Evolutionary conservation across 2,797 vertebrate genomes (phyloP), one percentile per base, ranked within the genome.

Genomic region (Graptemys geographica): DNA sequence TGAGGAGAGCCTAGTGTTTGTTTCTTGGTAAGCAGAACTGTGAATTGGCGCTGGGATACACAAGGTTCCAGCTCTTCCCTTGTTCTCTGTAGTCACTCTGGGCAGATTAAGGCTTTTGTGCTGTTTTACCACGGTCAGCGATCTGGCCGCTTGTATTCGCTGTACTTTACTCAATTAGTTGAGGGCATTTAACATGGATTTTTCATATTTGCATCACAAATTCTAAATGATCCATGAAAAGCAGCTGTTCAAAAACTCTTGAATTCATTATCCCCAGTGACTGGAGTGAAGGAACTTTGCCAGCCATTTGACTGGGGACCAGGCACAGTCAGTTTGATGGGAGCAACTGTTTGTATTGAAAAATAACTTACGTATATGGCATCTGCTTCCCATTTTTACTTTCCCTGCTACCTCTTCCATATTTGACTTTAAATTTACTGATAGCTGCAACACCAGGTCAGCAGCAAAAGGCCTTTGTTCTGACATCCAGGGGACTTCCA

Each of bases 201-300:
- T 96, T 95, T 96, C 90, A 89, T 97, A 94, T 97, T 97, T 97
- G 96, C 97, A 94, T 97, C 97, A 11, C 97, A 96, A 96, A 97
- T 97, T 97, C 86, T 90, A 94, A 97, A 96, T 94, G 96, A 97
- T 97, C 95, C 96, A 89, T 96, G 96, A 92, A 97, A 96, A 95
- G 90, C 97, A 97, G 97, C 96, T 97, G 97, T 95, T 97, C 91
- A 95, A 82, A 97, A 96, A 95, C 95, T 96, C 95, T 90, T 86
- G 95, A 90, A 91, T 96, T 96, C 94, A 76, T 94, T 93, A 96
- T 95, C 84, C 92, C 76, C 86, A 91, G 89, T 10, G 86, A 84
- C 95, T 13, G 0, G 76, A 95, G 84, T 28, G 49, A 83, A 92
- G 93, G 90, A 88, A 83, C 86, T 94, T 95, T 92, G 91, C 86